These are phyloP conservation scores for Apostichopus parvimensis DNA, from an alignment of 35 echinoderm and acorn worm genomes.

Conservation along the genomic window DNA sequence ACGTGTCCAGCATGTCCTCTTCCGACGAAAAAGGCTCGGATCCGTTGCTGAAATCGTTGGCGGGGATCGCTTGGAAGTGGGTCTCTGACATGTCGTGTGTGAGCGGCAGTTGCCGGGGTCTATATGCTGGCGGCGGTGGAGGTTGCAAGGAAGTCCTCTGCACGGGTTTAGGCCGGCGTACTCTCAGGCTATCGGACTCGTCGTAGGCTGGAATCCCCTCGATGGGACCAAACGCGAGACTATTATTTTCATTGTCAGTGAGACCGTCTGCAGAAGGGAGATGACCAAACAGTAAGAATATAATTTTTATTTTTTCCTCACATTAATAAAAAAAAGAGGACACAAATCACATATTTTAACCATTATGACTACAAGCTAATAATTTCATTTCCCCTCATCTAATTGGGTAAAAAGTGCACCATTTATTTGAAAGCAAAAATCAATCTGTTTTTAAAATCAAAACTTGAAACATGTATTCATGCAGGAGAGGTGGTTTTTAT, in stretches of 20 bases:
- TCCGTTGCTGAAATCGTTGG: conserved; percentile 16
- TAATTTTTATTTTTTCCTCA: too few relatives aligned
- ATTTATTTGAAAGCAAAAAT: too few relatives aligned
- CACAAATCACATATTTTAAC: too few relatives aligned
- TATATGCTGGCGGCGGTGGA: neutral
- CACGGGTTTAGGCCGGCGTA: neutral
- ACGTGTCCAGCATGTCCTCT: conserved; percentile 53
- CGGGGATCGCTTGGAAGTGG: conserved; percentile 23
- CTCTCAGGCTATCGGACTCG: neutral
- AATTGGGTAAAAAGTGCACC: too few relatives aligned
- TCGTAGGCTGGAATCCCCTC: conserved; percentile 46
- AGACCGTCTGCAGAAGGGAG: conserved; percentile 1
- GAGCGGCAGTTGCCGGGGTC: neutral
- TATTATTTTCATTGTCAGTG: conserved; percentile 52
- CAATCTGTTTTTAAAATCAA: too few relatives aligned
- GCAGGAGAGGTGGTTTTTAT: too few relatives aligned
- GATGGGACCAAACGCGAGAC: conserved; percentile 41
- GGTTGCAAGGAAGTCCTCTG: neutral
- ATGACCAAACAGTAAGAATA: neutral
- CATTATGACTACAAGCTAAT: too few relatives aligned
- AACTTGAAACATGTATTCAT: too few relatives aligned
- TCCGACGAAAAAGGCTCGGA: conserved; percentile 61
- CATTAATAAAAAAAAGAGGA: too few relatives aligned
- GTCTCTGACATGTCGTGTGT: conserved; percentile 29
- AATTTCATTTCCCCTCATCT: too few relatives aligned